Percentiles rank a stretch among this genome's conserved stretches.
Evolutionary conservation across 2,888 invertebrate species (phyloP).

Genomic region (Mimas tiliae): DNA sequence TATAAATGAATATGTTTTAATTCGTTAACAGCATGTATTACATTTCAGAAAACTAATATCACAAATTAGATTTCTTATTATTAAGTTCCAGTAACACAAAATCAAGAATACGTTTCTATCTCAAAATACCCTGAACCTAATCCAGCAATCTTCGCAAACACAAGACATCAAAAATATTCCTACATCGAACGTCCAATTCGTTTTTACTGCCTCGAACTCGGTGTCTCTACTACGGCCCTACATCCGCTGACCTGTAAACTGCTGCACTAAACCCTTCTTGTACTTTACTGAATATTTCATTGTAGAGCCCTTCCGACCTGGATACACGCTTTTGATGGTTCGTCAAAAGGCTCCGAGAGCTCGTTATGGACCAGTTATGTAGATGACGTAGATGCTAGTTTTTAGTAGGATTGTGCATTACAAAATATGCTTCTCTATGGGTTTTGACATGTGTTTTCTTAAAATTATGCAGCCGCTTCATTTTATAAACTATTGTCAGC

Average conservation of each 20-base stretch:
- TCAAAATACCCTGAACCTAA: background rate
- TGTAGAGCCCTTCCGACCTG: slow-evolving; percentile 27
- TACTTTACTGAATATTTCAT: slow-evolving; percentile 40
- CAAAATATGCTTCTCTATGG: background rate
- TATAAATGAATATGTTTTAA: too few relatives aligned
- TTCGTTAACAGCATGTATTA: too few relatives aligned
- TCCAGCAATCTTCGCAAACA: background rate
- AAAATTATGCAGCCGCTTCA: background rate
- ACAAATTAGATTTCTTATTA: too few relatives aligned
- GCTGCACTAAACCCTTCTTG: slow-evolving; percentile 35
- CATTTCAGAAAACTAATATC: too few relatives aligned
- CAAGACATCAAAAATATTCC: background rate
- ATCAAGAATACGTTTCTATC: background rate
- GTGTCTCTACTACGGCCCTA: slow-evolving; percentile 13
- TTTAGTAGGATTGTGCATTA: background rate
- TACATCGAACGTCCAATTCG: slow-evolving; percentile 1
- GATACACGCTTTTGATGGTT: slow-evolving; percentile 8
- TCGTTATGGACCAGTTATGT: background rate
- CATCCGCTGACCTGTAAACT: slow-evolving; percentile 39
- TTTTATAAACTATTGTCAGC: too few relatives aligned
- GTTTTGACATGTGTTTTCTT: background rate
- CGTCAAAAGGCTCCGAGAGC: slow-evolving; percentile 12
- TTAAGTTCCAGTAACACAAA: background rate
- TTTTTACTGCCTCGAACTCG: slow-evolving; percentile 1
- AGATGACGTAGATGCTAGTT: background rate